These are phyloP conservation scores for Dryococelus australis DNA, from an alignment of 2,888 invertebrate genomes.

Conservation along the genomic window DNA sequence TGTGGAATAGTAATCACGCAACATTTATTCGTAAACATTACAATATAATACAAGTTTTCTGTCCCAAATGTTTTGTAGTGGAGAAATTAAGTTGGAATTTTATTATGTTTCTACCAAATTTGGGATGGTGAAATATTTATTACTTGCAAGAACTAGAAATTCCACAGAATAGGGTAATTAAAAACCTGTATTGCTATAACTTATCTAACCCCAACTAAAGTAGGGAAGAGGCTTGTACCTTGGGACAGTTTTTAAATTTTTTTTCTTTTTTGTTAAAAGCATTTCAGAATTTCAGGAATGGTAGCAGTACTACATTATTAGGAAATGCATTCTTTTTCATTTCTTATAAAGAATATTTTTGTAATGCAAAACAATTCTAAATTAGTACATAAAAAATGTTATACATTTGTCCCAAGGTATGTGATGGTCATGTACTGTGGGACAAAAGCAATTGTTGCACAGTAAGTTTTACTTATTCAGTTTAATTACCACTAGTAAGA, in stretches of 20 bases:
- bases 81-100: too few species aligned
- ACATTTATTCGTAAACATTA: too few species aligned
- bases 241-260: background rate
- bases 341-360: background rate
- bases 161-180: too few species aligned
- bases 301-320: background rate
- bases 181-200: too few species aligned
- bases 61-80: too few species aligned
- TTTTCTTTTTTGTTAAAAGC: background rate
- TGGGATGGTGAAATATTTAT: too few species aligned
- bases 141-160: too few species aligned
- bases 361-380: background rate
- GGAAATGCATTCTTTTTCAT: background rate
- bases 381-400: background rate
- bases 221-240: conserved; percentile 9
- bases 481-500: background rate
- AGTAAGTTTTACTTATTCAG: background rate
- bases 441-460: background rate
- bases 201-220: too few species aligned
- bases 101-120: too few species aligned
- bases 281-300: background rate
- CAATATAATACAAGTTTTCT: too few species aligned
- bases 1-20: too few species aligned
- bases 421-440: background rate
- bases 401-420: background rate